A percentile compares a stretch with the other conserved stretches of the same genome.
These are phyloP conservation scores for Lasius platythorax DNA, from an alignment of 2,888 invertebrate species.

Conservation along the genomic window DNA sequence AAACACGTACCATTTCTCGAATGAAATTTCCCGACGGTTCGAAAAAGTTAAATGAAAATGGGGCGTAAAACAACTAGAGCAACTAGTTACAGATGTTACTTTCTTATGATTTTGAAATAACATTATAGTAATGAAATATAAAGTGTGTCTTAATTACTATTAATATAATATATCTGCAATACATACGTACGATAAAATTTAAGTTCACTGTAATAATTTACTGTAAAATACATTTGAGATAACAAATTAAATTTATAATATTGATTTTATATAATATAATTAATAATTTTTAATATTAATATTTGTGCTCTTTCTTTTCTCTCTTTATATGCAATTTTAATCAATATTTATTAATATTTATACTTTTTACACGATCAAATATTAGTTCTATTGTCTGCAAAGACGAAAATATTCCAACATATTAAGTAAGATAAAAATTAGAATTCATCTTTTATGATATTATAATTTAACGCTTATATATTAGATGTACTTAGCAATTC, in stretches of 20 bases:
- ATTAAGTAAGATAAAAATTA: background rate
- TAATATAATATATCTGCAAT: background rate
- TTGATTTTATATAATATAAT: background rate
- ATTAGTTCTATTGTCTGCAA: background rate
- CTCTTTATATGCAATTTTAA: background rate
- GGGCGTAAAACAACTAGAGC: background rate
- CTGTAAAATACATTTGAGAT: background rate
- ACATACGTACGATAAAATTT: background rate
- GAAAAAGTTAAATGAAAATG: background rate
- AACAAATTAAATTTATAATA: background rate
- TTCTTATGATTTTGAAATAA: background rate
- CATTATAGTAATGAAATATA: background rate
- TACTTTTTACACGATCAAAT: background rate
- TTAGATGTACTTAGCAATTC: background rate
- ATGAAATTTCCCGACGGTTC: background rate
- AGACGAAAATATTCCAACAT: constrained; percentile 9
- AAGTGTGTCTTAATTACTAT: background rate
- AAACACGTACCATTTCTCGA: constrained; percentile 24
- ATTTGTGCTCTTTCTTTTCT: background rate
- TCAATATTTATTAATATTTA: background rate
- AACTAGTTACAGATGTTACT: background rate
- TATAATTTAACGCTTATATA: background rate
- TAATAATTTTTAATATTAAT: background rate
- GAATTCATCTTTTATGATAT: background rate
- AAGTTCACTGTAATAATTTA: background rate